phyloP scores from a whole-genome alignment of 2,113 vertebrate species.

The Salminus brasiliensis region DNA sequence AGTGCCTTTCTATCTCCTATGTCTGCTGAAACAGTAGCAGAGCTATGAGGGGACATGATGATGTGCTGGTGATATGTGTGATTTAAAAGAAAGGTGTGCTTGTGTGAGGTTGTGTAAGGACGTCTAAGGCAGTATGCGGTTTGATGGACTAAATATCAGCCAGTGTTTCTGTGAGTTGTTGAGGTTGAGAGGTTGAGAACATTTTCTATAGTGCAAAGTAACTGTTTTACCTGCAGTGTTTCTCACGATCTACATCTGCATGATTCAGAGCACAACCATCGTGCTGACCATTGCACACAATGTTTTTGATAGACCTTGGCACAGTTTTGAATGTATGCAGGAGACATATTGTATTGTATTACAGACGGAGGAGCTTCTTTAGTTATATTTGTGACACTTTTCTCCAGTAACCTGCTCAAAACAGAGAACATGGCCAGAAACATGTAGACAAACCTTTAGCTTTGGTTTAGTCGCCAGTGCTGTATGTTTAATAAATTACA shows the following conservation, averaged over 20 bases:
- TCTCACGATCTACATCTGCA: too few species aligned
- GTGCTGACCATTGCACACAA: too few species aligned
- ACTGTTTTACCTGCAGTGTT: too few species aligned
- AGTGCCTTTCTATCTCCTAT: not conserved
- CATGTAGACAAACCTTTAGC: not conserved
- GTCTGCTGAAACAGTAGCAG: constrained; percentile 6
- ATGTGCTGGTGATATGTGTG: constrained; percentile 26
- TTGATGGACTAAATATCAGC: not conserved
- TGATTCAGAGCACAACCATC: too few species aligned
- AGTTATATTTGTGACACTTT: not conserved
- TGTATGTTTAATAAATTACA: not conserved
- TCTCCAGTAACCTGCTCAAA: not conserved
- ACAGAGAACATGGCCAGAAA: too few species aligned
- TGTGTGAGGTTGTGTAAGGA: constrained; percentile 23
- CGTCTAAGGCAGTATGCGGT: constrained; percentile 11
- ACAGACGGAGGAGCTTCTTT: too few species aligned
- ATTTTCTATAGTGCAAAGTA: not conserved
- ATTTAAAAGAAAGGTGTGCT: constrained; percentile 5
- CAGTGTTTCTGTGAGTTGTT: not conserved
- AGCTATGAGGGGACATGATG: constrained; percentile 10
- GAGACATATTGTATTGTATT: not conserved
- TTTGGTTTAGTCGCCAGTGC: not conserved
- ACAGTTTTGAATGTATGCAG: not conserved
- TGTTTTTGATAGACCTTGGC: not conserved
- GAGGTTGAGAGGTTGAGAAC: not conserved